Evolutionary conservation across 2,888 invertebrate genomes (phyloP).

Genomic region (Stomorhina lunata): DNA sequence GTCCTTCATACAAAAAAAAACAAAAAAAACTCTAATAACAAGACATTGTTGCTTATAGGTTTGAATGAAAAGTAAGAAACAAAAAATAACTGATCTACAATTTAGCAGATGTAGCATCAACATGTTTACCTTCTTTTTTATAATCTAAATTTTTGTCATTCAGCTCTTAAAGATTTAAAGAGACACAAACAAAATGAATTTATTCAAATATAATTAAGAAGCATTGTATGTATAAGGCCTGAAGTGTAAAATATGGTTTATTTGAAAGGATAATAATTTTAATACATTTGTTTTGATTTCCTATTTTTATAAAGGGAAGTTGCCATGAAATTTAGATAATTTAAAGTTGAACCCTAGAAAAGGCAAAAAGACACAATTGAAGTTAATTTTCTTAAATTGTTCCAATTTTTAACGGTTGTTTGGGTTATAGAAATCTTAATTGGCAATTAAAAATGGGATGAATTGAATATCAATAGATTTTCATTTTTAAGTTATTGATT

Average conservation of each 20-base stretch:
- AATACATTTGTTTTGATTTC: conserved; percentile 19
- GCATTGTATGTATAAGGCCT: conserved; percentile 61
- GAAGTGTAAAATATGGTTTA: neutral
- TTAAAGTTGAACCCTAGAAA: neutral
- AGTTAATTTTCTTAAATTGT: conserved; percentile 8
- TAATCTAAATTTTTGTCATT: conserved; percentile 49
- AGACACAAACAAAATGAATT: conserved; percentile 33
- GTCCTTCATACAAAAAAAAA: conserved; percentile 47
- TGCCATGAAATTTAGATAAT: conserved; percentile 35
- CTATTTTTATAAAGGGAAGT: neutral
- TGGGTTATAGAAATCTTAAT: neutral
- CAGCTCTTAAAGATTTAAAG: conserved; percentile 29
- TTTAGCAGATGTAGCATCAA: conserved; percentile 76
- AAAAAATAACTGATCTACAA: conserved; percentile 71
- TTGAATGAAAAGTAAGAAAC: neutral
- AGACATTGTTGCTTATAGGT: conserved; percentile 15
- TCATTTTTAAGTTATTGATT: too few relatives aligned
- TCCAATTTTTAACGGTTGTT: conserved; percentile 18
- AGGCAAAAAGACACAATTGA: neutral
- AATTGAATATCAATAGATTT: neutral
- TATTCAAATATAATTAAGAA: conserved; percentile 77
- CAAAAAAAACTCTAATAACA: neutral
- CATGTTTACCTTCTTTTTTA: conserved; percentile 54
- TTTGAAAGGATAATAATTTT: conserved; percentile 9
- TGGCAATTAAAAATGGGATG: neutral